Base-by-base conservation (phyloP, 2,113 vertebrate genomes). In the Corydoras sp. region DNA sequence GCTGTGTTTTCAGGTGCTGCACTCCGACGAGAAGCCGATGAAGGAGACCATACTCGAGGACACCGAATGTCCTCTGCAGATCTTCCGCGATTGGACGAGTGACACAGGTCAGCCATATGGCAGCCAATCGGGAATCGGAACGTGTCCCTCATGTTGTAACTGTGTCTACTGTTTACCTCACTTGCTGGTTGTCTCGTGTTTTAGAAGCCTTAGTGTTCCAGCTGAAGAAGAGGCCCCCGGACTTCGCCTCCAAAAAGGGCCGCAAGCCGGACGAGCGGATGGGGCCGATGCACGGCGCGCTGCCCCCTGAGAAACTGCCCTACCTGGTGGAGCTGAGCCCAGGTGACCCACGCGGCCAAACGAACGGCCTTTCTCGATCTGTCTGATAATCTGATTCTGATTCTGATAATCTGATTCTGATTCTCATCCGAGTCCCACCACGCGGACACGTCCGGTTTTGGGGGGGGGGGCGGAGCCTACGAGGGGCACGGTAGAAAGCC, bases 291-390 rank as follows among this genome's bases (percentile, higher is more conserved):
- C 92, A 92, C 0, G 87, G 89, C 53, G 87, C 89, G 2, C 81
- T 89, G 74, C 93, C 93, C 5, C 92, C 95, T 0, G 96, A 99
- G 83, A 98, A 96, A 68, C 88, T 98, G 83, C 97, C 97, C 35
- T 99, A 99, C 77, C 83, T 99, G 65, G 97, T 99, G 76, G 97
- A 99, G 86, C 85, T 99, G 81, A 99, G 95, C 82, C 93, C 93
- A 85, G 93, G 93, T 94, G 89, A 86, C 78, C 5, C 65, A 65
- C 55, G 68, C 62, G 54, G 35, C 65, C 12, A 81, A 79, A 82
- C 82, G 75, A 81, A n/a, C n/a, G n/a, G n/a, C n/a, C n/a, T n/a
- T n/a, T n/a, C n/a, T n/a, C n/a, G n/a, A n/a, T n/a, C n/a, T n/a
- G n/a, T n/a, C n/a, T n/a, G n/a, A n/a, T n/a, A n/a, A n/a, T n/a